phyloP scores from a whole-genome alignment of 2,888 invertebrate genomes.

The Campoplex capitator region DNA sequence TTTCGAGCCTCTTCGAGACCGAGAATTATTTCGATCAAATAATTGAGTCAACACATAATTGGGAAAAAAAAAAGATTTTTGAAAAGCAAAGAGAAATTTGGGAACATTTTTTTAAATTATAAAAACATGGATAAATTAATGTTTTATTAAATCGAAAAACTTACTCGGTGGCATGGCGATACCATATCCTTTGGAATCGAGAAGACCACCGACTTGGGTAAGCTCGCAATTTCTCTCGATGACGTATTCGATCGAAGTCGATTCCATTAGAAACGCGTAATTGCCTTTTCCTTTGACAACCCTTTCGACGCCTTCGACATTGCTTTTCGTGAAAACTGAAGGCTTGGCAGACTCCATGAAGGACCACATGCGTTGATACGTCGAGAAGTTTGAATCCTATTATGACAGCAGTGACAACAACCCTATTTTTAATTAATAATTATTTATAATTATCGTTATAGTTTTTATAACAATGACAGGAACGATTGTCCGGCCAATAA shows the following conservation, averaged over 20 bases:
- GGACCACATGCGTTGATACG: conserved; percentile 96
- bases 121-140: background rate
- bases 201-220: conserved; percentile 91
- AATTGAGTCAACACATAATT: background rate
- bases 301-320: conserved; percentile 94
- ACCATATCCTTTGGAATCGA: conserved; percentile 97
- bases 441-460: too few relatives aligned
- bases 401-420: conserved; percentile 72
- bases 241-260: conserved; percentile 96
- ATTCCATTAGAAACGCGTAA: conserved; percentile 99
- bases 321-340: conserved; percentile 92
- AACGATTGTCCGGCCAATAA: background rate
- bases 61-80: background rate
- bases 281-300: conserved; percentile 91
- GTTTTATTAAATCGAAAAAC: conserved; percentile 78
- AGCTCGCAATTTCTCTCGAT: conserved; percentile 94
- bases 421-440: background rate
- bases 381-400: conserved; percentile 94
- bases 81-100: background rate
- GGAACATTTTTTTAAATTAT: background rate
- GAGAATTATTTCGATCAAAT: background rate
- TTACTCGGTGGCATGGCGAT: conserved; percentile 96
- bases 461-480: background rate
- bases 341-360: conserved; percentile 95
- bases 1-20: background rate